These are phyloP conservation scores for Hydrophis major DNA, from an alignment of 2,797 vertebrate species.

Conservation along the genomic window DNA sequence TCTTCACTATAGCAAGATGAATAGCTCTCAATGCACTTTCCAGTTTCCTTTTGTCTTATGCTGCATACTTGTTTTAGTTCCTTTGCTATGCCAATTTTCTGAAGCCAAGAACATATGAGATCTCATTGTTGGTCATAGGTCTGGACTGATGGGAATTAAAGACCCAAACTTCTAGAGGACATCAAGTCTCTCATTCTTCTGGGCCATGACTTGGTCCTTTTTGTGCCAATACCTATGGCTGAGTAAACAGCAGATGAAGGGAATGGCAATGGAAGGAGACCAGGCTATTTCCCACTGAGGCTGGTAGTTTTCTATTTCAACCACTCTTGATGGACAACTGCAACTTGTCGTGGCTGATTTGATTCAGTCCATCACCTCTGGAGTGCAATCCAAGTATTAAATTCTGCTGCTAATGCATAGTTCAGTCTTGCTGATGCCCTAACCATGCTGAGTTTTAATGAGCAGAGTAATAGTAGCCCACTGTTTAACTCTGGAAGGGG, in stretches of 20 bases:
- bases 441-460: conserved; percentile 30
- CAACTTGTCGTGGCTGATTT: neutral
- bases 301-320: neutral
- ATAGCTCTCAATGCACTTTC: neutral
- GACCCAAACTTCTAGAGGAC: neutral
- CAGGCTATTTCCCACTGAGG: neutral
- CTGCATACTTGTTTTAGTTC: neutral
- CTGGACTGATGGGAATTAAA: neutral
- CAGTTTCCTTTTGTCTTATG: neutral
- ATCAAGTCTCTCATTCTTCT: neutral
- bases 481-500: neutral
- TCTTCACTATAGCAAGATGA: neutral
- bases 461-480: neutral
- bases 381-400: neutral
- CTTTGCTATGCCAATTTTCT: neutral
- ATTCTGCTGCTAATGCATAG: neutral
- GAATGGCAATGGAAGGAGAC: neutral
- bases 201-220: neutral
- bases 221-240: neutral
- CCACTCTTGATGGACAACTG: neutral
- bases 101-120: neutral
- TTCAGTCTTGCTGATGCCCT: neutral
- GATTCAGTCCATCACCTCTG: neutral
- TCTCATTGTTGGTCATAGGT: neutral
- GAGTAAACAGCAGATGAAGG: neutral